Evolutionary conservation across 1,140 invertebrate genomes (phyloP).

Genomic region (Zaprionus tsacasi): DNA sequence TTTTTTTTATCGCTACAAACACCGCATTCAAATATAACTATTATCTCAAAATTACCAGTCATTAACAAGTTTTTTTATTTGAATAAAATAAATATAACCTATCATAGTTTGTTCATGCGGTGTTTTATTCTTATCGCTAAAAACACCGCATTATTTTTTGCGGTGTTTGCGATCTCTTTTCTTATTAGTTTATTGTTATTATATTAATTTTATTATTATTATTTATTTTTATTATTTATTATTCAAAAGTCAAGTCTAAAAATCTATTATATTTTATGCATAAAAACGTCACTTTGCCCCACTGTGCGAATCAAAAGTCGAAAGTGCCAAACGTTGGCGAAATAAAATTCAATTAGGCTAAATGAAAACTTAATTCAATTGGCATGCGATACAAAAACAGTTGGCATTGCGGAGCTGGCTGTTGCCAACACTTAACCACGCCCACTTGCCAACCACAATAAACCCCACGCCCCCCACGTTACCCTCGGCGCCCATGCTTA

Average conservation of each 20-base stretch:
- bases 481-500: conserved; percentile 46
- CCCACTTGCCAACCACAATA: background rate
- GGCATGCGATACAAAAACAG: conserved; percentile 67
- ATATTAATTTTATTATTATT: background rate
- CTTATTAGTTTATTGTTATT: background rate
- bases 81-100: no score
- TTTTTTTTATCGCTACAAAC: no score
- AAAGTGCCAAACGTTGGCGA: conserved; percentile 55
- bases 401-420: conserved; percentile 33
- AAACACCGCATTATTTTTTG: no score
- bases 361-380: conserved; percentile 84
- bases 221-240: no score
- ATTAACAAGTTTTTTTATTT: no score
- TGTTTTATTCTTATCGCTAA: no score
- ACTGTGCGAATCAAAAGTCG: conserved; percentile 72
- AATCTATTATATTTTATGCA: background rate
- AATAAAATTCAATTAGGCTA: conserved; percentile 83
- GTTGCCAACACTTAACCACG: conserved; percentile 1
- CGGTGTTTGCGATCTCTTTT: no score
- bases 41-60: no score
- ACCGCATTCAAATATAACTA: no score
- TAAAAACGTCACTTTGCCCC: background rate
- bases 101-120: no score
- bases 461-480: background rate
- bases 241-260: background rate